Evolutionary conservation across 2,797 vertebrate species (phyloP).

Genomic region (Babyrousa celebensis): DNA sequence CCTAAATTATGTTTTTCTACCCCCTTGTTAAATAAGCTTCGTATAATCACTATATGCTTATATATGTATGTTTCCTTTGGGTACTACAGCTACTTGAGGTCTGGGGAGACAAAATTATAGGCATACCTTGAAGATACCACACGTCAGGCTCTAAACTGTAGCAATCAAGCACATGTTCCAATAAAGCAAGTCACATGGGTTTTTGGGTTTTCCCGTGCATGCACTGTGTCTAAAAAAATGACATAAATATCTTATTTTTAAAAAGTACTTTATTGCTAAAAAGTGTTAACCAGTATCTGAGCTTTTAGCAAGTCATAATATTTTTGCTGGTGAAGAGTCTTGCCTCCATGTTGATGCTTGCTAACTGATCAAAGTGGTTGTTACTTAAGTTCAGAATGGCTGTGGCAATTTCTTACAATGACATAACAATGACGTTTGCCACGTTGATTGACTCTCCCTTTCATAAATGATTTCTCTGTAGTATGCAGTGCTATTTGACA

Average conservation of each 20-base stretch:
- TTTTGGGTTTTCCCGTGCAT: not conserved
- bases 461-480: not conserved
- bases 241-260: not conserved
- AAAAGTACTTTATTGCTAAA: not conserved
- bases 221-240: not conserved
- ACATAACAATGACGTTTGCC: not conserved
- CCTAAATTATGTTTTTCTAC: conserved; percentile 49
- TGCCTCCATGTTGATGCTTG: not conserved
- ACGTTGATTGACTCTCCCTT: not conserved
- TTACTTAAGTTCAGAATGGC: not conserved
- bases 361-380: not conserved
- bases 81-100: conserved; percentile 5
- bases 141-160: not conserved
- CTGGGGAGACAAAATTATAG: not conserved
- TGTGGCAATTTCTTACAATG: not conserved
- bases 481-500: not conserved
- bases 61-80: conserved; percentile 21
- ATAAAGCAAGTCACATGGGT: not conserved
- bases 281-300: not conserved
- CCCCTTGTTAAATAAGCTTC: conserved; percentile 66
- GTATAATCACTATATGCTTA: conserved; percentile 38
- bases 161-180: not conserved
- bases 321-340: not conserved
- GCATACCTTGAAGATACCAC: not conserved
- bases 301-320: not conserved